These are phyloP conservation scores for Euclidia mi DNA, from an alignment of 2,888 invertebrate genomes.

Conservation along the genomic window DNA sequence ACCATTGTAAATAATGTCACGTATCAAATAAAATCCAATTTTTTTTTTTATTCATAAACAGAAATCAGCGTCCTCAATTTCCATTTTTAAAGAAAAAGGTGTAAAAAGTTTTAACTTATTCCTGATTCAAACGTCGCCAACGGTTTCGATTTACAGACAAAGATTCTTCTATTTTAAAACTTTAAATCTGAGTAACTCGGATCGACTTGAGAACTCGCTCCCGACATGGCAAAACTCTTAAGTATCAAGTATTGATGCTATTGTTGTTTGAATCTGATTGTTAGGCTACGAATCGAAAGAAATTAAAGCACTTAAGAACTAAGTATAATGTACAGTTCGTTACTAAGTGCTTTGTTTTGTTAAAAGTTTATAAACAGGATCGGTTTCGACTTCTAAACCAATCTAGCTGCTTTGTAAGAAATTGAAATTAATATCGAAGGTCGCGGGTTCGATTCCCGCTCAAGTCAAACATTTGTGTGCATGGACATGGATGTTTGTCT, in stretches of 20 bases:
- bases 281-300: not conserved
- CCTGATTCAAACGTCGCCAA: slow-evolving; percentile 19
- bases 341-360: too few species aligned
- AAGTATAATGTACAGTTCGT: too few species aligned
- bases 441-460: too few species aligned
- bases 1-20: too few species aligned
- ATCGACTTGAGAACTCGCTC: slow-evolving; percentile 26
- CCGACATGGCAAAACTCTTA: slow-evolving; percentile 57
- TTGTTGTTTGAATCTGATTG: not conserved
- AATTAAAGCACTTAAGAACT: too few species aligned
- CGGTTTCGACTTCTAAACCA: too few species aligned
- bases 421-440: too few species aligned
- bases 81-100: not conserved
- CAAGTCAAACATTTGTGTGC: too few species aligned
- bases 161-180: slow-evolving; percentile 51
- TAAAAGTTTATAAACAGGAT: too few species aligned
- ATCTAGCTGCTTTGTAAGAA: too few species aligned
- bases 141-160: slow-evolving; percentile 32
- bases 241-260: slow-evolving; percentile 4
- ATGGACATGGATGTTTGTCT: too few species aligned
- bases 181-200: slow-evolving; percentile 41
- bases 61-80: not conserved
- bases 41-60: not conserved
- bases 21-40: too few species aligned
- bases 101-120: not conserved